Evolutionary conservation across 2,797 vertebrate genomes (phyloP).

Genomic region (Meriones psammophilus): DNA sequence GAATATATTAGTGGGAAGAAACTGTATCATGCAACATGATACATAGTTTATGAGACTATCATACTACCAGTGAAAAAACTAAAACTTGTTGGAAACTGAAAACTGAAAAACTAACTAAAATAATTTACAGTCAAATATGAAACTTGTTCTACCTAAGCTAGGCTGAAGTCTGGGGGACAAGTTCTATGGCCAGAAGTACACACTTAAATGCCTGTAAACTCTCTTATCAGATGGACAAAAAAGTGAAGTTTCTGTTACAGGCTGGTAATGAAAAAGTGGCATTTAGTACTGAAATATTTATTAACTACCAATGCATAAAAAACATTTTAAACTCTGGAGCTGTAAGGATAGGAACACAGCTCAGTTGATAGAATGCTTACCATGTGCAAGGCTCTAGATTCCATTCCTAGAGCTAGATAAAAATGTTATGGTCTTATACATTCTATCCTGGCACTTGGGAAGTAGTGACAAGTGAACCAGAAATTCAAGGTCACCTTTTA

Average conservation of each 20-base stretch:
- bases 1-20: background rate
- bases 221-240: background rate
- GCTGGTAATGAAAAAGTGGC: background rate
- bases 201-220: background rate
- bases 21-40: background rate
- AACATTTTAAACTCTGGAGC: conserved; percentile 6
- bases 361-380: background rate
- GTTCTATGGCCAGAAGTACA: background rate
- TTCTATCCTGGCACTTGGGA: background rate
- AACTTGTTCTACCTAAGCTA: background rate
- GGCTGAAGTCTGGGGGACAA: background rate
- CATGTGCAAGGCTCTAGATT: background rate
- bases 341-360: background rate
- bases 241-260: background rate
- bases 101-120: background rate
- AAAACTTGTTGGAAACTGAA: background rate
- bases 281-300: background rate
- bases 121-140: background rate
- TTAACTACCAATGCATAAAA: background rate
- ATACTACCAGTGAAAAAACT: background rate
- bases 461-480: background rate
- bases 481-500: background rate
- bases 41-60: background rate
- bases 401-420: background rate
- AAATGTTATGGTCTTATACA: background rate